Conservation (phyloP, 2,113 vertebrate species). For the Tonatia bakeri region DNA sequence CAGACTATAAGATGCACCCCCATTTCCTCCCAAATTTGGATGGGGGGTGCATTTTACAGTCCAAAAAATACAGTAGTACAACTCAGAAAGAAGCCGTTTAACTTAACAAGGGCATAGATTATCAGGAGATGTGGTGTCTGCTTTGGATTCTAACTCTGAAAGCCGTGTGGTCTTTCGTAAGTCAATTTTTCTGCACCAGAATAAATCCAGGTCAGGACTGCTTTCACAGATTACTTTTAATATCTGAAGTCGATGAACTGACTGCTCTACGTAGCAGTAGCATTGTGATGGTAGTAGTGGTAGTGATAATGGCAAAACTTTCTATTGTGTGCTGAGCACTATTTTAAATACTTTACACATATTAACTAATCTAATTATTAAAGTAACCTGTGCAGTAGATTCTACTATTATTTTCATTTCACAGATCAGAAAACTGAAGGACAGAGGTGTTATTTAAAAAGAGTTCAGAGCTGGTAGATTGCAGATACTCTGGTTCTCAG, state of each 20-base stretch:
- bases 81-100: background rate
- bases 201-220: background rate
- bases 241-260: background rate
- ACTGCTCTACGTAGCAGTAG: background rate
- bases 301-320: background rate
- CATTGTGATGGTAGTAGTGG: background rate
- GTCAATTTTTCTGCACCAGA: background rate
- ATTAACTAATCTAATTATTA: background rate
- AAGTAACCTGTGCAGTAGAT: background rate
- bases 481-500: background rate
- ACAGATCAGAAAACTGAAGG: background rate
- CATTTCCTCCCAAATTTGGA: too few relatives aligned
- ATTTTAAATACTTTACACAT: background rate
- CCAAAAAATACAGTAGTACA: background rate
- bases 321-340: background rate
- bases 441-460: background rate
- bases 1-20: too few relatives aligned
- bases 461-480: background rate
- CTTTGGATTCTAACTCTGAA: background rate
- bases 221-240: background rate
- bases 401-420: background rate
- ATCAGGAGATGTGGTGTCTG: background rate
- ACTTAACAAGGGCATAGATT: background rate
- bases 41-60: too few relatives aligned
- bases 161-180: background rate